phyloP scores from a whole-genome alignment of 92 coral and sea anemone genomes.

The Actinernus sp. region DNA sequence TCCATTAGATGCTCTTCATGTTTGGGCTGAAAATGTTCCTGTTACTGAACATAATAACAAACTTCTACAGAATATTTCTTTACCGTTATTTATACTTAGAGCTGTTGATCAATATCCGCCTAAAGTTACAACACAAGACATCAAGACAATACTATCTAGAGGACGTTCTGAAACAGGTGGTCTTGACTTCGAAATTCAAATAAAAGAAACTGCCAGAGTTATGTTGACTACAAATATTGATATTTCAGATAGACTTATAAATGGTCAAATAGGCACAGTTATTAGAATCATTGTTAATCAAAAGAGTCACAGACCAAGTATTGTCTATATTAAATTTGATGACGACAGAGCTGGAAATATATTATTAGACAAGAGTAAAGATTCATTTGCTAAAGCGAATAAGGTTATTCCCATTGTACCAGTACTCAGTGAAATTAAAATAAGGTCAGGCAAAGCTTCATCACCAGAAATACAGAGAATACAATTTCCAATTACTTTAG shows the following conservation, averaged over 20 bases:
- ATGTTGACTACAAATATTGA: constrained; percentile 67
- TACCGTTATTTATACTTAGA: constrained; percentile 16
- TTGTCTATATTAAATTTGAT: constrained; percentile 73
- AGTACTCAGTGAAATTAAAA: constrained; percentile 49
- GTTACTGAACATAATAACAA: constrained; percentile 23
- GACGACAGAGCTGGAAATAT: constrained; percentile 58
- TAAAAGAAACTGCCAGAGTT: constrained; percentile 66
- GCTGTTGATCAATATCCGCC: constrained; percentile 26
- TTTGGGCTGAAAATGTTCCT: constrained; percentile 71
- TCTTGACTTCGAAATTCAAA: constrained; percentile 45
- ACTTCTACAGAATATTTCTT: constrained; percentile 15
- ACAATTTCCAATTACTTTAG: constrained; percentile 72
- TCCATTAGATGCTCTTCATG: constrained; percentile 52
- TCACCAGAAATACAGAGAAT: constrained; percentile 77
- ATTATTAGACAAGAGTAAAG: constrained; percentile 17
- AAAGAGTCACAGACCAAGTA: constrained; percentile 34
- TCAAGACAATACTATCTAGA: constrained; percentile 16
- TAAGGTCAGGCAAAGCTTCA: constrained; percentile 67
- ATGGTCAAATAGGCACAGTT: constrained; percentile 81
- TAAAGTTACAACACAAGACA: constrained; percentile 39
- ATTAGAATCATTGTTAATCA: constrained; percentile 22
- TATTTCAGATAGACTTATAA: constrained; percentile 66
- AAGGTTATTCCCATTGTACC: constrained; percentile 69
- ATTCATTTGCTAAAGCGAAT: constrained; percentile 53
- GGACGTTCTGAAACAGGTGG: constrained; percentile 38